Evolutionary conservation across 2,113 vertebrate species (phyloP).

Genomic region (Callipepla squamata): DNA sequence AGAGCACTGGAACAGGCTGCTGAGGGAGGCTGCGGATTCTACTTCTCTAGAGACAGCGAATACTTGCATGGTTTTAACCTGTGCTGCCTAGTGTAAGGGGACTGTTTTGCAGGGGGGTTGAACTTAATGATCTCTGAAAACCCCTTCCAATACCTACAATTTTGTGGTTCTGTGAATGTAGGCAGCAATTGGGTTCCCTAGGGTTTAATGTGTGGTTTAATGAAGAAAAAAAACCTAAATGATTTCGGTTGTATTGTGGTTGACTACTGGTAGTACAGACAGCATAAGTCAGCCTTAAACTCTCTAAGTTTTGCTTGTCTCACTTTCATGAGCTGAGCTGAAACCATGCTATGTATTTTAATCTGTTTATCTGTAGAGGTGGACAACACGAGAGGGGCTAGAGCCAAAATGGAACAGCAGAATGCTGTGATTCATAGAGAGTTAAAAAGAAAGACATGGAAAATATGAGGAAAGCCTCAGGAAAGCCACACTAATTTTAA

Average conservation of each 20-base stretch:
- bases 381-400: not conserved
- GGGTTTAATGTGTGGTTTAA: not conserved
- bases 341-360: not conserved
- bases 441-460: not conserved
- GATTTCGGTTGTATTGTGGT: not conserved
- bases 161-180: no score
- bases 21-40: no score
- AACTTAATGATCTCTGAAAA: no score
- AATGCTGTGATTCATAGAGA: not conserved
- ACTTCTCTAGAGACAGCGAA: no score
- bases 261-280: not conserved
- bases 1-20: no score
- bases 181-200: no score
- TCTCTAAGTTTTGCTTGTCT: not conserved
- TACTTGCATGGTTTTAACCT: no score
- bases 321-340: not conserved
- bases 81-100: no score
- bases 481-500: not conserved
- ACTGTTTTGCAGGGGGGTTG: no score
- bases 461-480: not conserved
- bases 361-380: not conserved
- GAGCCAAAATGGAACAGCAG: not conserved
- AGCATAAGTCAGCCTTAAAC: not conserved
- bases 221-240: not conserved
- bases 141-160: no score